These are phyloP conservation scores for Catocala sponsa DNA, from an alignment of 2,888 invertebrate species.

Conservation along the genomic window DNA sequence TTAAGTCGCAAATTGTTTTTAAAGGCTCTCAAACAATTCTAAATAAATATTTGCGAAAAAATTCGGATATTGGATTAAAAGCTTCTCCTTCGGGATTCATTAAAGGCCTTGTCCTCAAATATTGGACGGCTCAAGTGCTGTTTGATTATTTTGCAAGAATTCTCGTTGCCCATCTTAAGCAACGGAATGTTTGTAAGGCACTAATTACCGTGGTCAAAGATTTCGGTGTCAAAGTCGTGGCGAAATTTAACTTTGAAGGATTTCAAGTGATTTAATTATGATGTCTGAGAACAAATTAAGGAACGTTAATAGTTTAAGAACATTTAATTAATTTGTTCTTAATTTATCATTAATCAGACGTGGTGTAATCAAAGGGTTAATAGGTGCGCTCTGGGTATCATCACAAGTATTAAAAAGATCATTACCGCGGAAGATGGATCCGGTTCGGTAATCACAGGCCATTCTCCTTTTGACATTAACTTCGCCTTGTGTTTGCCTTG, in stretches of 20 bases:
- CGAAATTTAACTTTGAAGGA: conserved; percentile 1
- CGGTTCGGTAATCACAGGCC: not conserved
- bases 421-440: not conserved
- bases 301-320: too few relatives aligned
- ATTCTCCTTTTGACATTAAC: conserved; percentile 2
- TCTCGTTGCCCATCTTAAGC: conserved; percentile 3
- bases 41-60: conserved; percentile 30
- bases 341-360: too few relatives aligned
- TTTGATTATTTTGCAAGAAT: conserved; percentile 19
- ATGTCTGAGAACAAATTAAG: too few relatives aligned
- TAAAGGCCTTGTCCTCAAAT: conserved; percentile 31
- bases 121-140: conserved; percentile 23
- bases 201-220: conserved; percentile 2
- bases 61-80: conserved; percentile 28
- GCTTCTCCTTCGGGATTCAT: conserved; percentile 37
- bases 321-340: too few relatives aligned
- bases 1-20: conserved; percentile 8
- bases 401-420: not conserved
- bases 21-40: not conserved
- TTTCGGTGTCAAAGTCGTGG: not conserved
- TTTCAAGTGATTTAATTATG: not conserved
- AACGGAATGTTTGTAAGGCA: not conserved
- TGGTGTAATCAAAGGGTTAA: too few relatives aligned
- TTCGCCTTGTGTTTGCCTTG: not conserved
- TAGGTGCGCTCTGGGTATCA: too few relatives aligned